A percentile compares a stretch with the other conserved stretches of the same genome.
phyloP scores from a whole-genome alignment of 1,140 invertebrate genomes.

The Cryptotermes secundus region DNA sequence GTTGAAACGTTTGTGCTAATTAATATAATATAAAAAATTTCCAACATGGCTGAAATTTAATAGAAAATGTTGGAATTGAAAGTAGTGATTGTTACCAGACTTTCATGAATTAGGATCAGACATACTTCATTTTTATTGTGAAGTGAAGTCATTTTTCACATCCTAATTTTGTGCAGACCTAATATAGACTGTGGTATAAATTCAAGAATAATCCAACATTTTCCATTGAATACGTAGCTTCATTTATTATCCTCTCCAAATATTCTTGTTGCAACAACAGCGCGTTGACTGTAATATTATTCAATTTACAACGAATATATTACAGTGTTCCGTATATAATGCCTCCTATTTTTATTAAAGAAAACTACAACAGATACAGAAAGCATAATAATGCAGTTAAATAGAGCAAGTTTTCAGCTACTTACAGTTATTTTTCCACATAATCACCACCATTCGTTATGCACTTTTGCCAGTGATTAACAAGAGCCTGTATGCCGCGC shows the following conservation, averaged over 20 bases:
- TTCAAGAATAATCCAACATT: neutral
- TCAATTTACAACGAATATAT: no score
- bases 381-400: no score
- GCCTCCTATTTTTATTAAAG: no score
- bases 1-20: neutral
- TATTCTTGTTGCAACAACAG: no score
- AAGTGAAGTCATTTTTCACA: neutral
- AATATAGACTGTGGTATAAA: neutral
- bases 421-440: no score
- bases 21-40: constrained; percentile 3
- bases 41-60: neutral
- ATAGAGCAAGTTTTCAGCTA: no score
- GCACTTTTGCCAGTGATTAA: no score
- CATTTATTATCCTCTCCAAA: neutral
- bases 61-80: constrained; percentile 2
- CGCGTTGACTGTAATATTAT: no score
- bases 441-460: no score
- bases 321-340: no score
- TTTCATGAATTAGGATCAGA: neutral
- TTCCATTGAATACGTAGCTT: neutral
- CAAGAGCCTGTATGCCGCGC: no score
- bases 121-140: neutral
- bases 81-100: neutral
- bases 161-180: neutral
- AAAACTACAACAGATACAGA: no score